Base-by-base conservation (phyloP, 2,888 invertebrate species). In the Branchipolynoe longqiensis region DNA sequence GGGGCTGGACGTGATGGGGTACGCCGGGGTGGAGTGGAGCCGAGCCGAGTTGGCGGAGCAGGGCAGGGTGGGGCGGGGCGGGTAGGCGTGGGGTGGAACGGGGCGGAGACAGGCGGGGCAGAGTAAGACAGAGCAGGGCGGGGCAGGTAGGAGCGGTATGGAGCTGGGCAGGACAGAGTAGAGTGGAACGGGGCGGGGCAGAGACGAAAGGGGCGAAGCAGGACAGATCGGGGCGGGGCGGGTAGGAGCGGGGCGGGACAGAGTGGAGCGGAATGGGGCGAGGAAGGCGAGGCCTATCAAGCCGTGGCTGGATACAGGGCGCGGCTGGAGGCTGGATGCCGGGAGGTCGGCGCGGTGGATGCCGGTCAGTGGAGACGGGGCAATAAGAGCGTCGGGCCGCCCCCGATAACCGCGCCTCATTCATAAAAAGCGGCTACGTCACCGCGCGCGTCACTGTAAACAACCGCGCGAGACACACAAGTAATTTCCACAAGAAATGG, bases 401-500 rank as follows among this genome's bases (percentile, higher is more conserved):
- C 25, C 48, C 78, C 25, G 78, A 78, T 78, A 78, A 78, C 78
- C 48, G 54, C 78, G 54, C 48, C 78, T 78, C 78, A 78, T 78
- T 78, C 78, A 78, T 78, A 78, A 41, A 41, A 78, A 41, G 48
- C 78, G 28, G 25, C 78, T 78, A 41, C 48, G 48, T 78, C 78
- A 78, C 78, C 78, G 54, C 48, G 33, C 78, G 54, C 78, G 78
- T 78, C 78, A 78, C 78, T 78, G 78, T 78, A 78, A 78, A 78
- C 78, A 78, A 78, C 78, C 31, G 33, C 48, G 25, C 48, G 48
- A 78, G 78, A 78, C 78, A 78, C 78, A 78, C 78, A 78, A 78
- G 78, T 78, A 78, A 78, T 78, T 78, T 78, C 78, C 78, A 41
- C 78, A 78, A 78, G 78, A 78, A 78, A 78, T 78, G 78, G 48